Conservation (phyloP, 2,797 vertebrate species). For the Aphelocoma californica region DNA sequence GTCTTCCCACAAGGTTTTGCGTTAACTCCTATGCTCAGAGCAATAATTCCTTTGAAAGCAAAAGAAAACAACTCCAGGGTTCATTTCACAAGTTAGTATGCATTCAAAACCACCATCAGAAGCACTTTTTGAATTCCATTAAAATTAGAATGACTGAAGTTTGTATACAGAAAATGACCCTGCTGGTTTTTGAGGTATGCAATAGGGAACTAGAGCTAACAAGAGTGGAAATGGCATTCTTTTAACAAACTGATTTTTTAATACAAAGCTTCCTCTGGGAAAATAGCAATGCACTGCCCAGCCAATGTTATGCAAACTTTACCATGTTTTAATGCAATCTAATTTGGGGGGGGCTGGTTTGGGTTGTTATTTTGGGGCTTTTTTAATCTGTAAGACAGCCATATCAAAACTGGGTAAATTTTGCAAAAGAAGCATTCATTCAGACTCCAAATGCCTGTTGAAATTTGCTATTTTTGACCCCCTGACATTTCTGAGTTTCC, state of each 20-base stretch:
- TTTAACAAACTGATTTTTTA: neutral
- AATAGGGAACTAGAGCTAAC: neutral
- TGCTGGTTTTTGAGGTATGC: neutral
- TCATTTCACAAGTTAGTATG: neutral
- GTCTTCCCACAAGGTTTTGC: neutral
- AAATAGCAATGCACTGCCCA: neutral
- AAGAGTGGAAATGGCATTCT: neutral
- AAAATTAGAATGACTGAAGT: neutral
- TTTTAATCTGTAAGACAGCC: neutral
- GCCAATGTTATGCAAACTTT: neutral
- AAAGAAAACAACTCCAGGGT: neutral
- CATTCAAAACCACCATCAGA: neutral
- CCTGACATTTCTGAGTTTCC: neutral
- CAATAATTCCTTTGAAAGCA: neutral
- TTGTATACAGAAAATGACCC: neutral
- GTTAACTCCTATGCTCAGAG: neutral
- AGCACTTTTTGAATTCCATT: neutral
- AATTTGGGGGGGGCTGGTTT: neutral
- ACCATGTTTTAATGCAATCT: neutral
- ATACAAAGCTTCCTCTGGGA: neutral
- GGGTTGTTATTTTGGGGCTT: neutral
- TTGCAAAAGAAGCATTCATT: neutral
- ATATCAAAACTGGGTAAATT: neutral
- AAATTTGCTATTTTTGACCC: neutral
- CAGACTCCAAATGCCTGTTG: neutral